Conservation (phyloP, 2,888 invertebrate genomes). For the Eristalis tenax region DNA sequence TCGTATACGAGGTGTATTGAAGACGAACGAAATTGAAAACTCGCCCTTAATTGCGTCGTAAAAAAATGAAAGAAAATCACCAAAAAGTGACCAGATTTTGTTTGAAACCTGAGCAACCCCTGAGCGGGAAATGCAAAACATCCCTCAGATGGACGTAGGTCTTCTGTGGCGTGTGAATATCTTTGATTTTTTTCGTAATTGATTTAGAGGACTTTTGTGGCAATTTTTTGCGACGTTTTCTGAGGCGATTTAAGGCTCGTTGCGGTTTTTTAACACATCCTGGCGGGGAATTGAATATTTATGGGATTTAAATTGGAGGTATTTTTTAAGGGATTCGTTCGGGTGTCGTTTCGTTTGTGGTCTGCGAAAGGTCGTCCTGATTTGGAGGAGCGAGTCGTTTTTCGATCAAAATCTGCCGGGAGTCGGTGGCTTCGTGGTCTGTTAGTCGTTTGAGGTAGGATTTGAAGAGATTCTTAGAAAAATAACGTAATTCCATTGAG, state of each 20-base stretch:
- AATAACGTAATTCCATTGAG: not conserved
- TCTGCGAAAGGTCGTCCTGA: not conserved
- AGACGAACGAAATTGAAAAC: not conserved
- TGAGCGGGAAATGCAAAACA: not conserved
- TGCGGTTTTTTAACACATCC: slow-evolving; percentile 9
- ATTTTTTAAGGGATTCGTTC: slow-evolving; percentile 2
- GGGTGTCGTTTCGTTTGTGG: not conserved
- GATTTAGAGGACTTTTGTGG: slow-evolving; percentile 31
- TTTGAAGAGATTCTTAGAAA: not conserved
- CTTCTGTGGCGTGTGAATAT: slow-evolving; percentile 30
- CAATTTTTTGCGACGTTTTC: not conserved
- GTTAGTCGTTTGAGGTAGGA: not conserved
- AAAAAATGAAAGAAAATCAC: not conserved
- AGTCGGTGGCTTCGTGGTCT: not conserved
- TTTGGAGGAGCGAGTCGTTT: too few relatives aligned
- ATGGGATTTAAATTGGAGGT: slow-evolving; percentile 36
- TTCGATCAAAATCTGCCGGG: too few relatives aligned
- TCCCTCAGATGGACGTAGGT: not conserved
- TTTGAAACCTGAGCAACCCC: slow-evolving; percentile 20
- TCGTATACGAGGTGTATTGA: not conserved
- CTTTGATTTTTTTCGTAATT: slow-evolving; percentile 23
- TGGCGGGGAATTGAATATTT: slow-evolving; percentile 29
- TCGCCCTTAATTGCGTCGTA: slow-evolving; percentile 31
- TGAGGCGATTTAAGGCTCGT: slow-evolving; percentile 6
- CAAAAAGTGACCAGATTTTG: not conserved